These are phyloP conservation scores for Microctenopoma steveboyesi DNA, from an alignment of 2,797 vertebrate species.

Conservation along the genomic window DNA sequence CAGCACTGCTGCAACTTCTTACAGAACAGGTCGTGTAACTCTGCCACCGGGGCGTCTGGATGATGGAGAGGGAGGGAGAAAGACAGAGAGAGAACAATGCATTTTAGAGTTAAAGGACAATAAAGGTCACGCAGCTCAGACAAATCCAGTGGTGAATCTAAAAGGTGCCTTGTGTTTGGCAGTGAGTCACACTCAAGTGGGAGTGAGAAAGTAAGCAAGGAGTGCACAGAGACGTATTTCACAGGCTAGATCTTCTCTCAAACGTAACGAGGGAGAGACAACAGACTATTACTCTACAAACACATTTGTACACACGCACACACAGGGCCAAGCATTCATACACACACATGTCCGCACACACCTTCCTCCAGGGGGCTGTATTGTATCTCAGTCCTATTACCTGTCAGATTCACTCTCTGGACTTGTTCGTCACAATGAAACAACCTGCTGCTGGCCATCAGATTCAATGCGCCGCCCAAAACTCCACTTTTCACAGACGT, in stretches of 20 bases:
- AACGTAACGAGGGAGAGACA: slow-evolving; percentile 55
- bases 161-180: slow-evolving; percentile 18
- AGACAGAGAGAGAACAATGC: slow-evolving; percentile 5
- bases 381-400: slow-evolving; percentile 62
- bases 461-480: slow-evolving; percentile 38
- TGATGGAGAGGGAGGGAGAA: slow-evolving; percentile 11
- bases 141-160: slow-evolving; percentile 6
- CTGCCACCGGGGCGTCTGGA: slow-evolving; percentile 89
- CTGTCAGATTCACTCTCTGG: slow-evolving; percentile 60
- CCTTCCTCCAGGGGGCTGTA: slow-evolving; percentile 46
- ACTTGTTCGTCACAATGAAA: slow-evolving; percentile 57
- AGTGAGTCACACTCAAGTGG: slow-evolving; percentile 22
- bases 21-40: slow-evolving; percentile 92
- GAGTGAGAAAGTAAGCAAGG: slow-evolving; percentile 6
- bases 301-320: slow-evolving; percentile 49
- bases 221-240: slow-evolving; percentile 40
- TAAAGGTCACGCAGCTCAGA: background rate
- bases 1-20: slow-evolving; percentile 96
- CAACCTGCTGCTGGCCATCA: slow-evolving; percentile 41
- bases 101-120: slow-evolving; percentile 36
- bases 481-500: slow-evolving; percentile 22
- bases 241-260: slow-evolving; percentile 31
- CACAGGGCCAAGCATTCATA: slow-evolving; percentile 5
- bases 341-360: slow-evolving; percentile 23
- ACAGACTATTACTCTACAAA: slow-evolving; percentile 53